Evolutionary conservation across 2,888 invertebrate genomes (phyloP), one percentile per base, ranked within the genome.

Genomic region (Oligia fasciuncula): DNA sequence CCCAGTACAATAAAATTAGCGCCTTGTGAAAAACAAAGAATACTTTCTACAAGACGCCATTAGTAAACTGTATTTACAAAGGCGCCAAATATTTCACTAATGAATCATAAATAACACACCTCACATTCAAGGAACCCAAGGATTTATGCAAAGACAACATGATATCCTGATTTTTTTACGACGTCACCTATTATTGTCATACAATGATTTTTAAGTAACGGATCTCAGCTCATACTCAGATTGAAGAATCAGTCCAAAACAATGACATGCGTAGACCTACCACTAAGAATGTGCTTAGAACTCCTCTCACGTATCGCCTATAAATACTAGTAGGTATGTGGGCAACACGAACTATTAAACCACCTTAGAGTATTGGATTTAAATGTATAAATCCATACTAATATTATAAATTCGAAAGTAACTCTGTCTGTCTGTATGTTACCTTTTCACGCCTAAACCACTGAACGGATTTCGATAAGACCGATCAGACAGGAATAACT

Each of bases 251-350:
- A 40, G 29, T 49, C 51, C 54, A 72, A 86, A 86, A 84, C 79
- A 85, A 85, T 71, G 69, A 76, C 54, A 83, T 66, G 54, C n/a
- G 4, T 17, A 35, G 80, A 85, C 85, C 87, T 69, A 77, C 85
- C 76, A 60, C 72, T 79, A 63, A 54, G 87, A 60, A 60, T 66
- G 49, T 60, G 40, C 46, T 84, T 71, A 57, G 13, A n/a, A 86
- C 69, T 54, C 72, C 1, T n/a, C 57, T 66, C 85, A 87, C 85
- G 85, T 80, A 46, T 17, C 2, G 19, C 35, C 40, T 46, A 76
- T 83, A 83, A 85, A 85, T 65, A 49, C 49, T 49, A 49, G 13
- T 6, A 8, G 0, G 8, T 49, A 76, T 62, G 60, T 66, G n/a
- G 60, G 29, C 43, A 68, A 46, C 69, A 60, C 9, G 17, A 29